These are phyloP conservation scores for Siniperca scherzeri DNA, from an alignment of 2,797 vertebrate species.

Conservation along the genomic window DNA sequence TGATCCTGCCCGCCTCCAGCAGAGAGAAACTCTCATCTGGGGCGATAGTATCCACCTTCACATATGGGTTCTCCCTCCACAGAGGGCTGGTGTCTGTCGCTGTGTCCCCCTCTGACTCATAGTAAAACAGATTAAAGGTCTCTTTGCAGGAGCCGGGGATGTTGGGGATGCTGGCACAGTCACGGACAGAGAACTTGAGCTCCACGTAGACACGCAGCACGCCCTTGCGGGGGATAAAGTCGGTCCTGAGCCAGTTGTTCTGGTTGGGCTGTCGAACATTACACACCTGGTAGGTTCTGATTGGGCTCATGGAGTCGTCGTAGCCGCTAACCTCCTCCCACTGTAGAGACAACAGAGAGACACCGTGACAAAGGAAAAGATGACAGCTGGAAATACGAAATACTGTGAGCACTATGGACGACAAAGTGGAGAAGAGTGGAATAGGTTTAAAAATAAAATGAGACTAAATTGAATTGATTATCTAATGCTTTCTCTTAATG, in stretches of 20 bases:
- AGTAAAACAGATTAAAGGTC: constrained; percentile 98
- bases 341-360: constrained; percentile 79
- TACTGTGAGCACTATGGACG: background rate
- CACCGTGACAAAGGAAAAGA: constrained; percentile 28
- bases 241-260: constrained; percentile 99
- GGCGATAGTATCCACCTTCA: constrained; percentile 99
- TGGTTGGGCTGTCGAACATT: constrained; percentile 94
- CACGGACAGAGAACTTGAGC: constrained; percentile 98
- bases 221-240: constrained; percentile 92
- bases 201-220: constrained; percentile 97
- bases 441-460: background rate
- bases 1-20: constrained; percentile 92
- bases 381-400: background rate
- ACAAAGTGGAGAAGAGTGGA: background rate
- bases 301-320: constrained; percentile 97
- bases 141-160: constrained; percentile 98
- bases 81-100: constrained; percentile 92
- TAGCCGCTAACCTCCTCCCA: constrained; percentile 99
- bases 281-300: constrained; percentile 98
- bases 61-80: constrained; percentile 98
- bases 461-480: constrained; percentile 23
- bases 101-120: constrained; percentile 93
- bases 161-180: constrained; percentile 98
- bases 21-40: constrained; percentile 97
- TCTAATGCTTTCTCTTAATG: constrained; percentile 36